Evolutionary conservation across 1,140 invertebrate species (phyloP).

Genomic region (Diplogasteroides magnus): DNA sequence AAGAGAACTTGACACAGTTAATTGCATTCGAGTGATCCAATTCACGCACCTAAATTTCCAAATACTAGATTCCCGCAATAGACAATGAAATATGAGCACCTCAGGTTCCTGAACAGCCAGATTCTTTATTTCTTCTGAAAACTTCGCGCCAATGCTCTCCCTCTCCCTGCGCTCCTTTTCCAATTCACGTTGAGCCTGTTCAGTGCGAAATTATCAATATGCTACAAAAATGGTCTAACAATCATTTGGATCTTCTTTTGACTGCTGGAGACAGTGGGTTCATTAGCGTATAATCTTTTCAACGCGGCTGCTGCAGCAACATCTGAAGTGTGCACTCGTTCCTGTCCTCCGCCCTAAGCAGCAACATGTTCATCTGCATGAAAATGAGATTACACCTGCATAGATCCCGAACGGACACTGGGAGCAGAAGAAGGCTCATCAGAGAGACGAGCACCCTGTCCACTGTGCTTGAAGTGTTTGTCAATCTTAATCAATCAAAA

Average conservation of each 20-base stretch:
- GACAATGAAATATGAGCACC: too few relatives aligned
- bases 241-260: conserved; percentile 24
- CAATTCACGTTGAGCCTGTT: conserved; percentile 20
- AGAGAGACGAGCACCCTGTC: conserved; percentile 11
- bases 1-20: conserved; percentile 22
- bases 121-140: conserved; percentile 6
- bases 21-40: conserved; percentile 26
- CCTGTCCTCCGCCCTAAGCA: conserved; percentile 13
- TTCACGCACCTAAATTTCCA: conserved; percentile 15
- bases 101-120: background rate
- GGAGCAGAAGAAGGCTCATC: conserved; percentile 13
- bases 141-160: background rate
- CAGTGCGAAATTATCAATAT: conserved; percentile 12
- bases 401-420: conserved; percentile 3
- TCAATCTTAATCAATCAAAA: background rate
- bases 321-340: conserved; percentile 18
- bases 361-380: too few relatives aligned
- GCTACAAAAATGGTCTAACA: conserved; percentile 13
- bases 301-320: conserved; percentile 26
- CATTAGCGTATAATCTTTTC: conserved; percentile 14
- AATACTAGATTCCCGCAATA: too few relatives aligned
- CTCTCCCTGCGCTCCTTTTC: conserved; percentile 24
- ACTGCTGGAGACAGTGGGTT: conserved; percentile 10
- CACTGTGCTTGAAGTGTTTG: conserved; percentile 22
- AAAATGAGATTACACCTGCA: conserved; percentile 16